Conservation (phyloP, 1,140 invertebrate species). For the Gonatopus flavifemur region DNA sequence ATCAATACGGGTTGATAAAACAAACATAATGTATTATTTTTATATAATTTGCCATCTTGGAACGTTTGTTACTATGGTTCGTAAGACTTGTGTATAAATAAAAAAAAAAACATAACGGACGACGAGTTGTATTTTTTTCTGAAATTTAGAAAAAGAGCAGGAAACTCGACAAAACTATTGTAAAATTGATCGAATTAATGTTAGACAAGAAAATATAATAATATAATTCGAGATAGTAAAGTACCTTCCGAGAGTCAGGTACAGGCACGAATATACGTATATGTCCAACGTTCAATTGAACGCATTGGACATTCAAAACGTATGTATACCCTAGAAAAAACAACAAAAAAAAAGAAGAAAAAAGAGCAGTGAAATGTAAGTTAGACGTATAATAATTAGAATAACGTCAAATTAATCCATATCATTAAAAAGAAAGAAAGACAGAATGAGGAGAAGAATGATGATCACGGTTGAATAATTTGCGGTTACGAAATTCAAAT, state of each 20-base stretch:
- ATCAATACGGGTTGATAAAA: constrained; percentile 29
- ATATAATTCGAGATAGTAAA: no score
- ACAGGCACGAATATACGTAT: no score
- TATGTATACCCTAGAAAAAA: background rate
- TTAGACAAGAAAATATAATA: no score
- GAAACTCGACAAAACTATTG: no score
- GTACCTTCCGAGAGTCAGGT: no score
- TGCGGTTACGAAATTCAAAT: constrained; percentile 22
- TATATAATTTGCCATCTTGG: constrained; percentile 47
- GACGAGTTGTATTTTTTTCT: no score
- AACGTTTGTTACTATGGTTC: constrained; percentile 40
- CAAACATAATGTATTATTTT: constrained; percentile 52
- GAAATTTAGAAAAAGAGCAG: no score
- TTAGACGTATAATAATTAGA: constrained; percentile 23
- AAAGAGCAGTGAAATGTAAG: background rate
- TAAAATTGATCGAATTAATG: no score
- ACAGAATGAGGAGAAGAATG: constrained; percentile 10
- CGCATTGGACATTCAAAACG: background rate
- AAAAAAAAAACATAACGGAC: no score
- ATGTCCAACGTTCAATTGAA: no score
- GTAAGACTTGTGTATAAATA: constrained; percentile 33
- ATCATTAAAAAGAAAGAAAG: constrained; percentile 35
- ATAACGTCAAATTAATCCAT: constrained; percentile 39
- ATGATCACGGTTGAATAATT: background rate
- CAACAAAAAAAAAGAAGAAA: background rate